Conservation (phyloP, 2,888 invertebrate species). For the Agapostemon virescens region DNA sequence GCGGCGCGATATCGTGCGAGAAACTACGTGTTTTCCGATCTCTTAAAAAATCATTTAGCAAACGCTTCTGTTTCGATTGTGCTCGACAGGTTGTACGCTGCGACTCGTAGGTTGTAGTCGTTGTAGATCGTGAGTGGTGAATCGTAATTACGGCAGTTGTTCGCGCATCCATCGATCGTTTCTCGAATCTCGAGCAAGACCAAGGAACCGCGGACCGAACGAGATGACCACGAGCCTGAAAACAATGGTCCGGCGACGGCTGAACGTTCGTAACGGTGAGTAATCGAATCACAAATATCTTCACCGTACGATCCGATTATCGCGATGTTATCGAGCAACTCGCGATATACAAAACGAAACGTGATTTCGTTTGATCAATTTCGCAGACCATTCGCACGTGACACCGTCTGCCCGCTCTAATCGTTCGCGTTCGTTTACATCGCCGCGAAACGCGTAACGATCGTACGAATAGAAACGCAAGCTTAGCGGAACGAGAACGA, state of each 20-base stretch:
- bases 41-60: too few relatives aligned
- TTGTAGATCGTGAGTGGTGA: background rate
- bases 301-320: constrained; percentile 15
- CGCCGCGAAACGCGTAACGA: background rate
- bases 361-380: constrained; percentile 32
- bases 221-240: constrained; percentile 67
- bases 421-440: background rate
- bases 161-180: background rate
- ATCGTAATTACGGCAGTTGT: background rate
- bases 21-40: background rate
- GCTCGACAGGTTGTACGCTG: background rate
- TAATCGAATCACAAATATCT: constrained; percentile 32
- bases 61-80: background rate
- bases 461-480: background rate
- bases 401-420: constrained; percentile 19
- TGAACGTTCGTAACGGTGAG: constrained; percentile 71
- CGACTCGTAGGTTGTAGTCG: background rate
- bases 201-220: background rate
- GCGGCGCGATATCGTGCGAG: background rate
- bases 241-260: constrained; percentile 65
- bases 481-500: background rate
- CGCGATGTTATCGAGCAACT: constrained; percentile 29
- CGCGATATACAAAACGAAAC: constrained; percentile 38
- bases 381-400: constrained; percentile 30
- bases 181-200: background rate